A percentile compares a stretch with the other conserved stretches of the same genome.
These are phyloP conservation scores for Orientallactaga bullata DNA, from an alignment of 2,113 vertebrate genomes.

Conservation along the genomic window DNA sequence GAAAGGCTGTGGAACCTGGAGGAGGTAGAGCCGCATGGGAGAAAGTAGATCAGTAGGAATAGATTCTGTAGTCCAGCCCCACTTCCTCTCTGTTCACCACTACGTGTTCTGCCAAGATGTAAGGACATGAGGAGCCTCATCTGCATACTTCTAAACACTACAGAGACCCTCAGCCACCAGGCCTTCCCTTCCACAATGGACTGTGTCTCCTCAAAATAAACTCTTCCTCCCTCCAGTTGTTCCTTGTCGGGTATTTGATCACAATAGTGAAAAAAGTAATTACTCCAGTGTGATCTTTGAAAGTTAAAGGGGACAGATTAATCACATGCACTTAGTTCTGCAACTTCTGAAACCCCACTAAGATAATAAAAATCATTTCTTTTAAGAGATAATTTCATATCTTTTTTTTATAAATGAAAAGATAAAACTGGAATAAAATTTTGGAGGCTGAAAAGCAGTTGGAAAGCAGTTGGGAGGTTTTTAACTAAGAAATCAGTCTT, in stretches of 20 bases:
- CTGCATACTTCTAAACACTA: too few relatives aligned
- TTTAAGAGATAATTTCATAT: constrained; percentile 1
- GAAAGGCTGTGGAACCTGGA: too few relatives aligned
- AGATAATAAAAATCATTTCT: constrained; percentile 14
- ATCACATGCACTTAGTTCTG: constrained; percentile 7
- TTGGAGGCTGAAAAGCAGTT: neutral
- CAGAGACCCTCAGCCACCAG: too few relatives aligned
- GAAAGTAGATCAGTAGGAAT: neutral
- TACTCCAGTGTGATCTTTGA: neutral
- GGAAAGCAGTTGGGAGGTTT: neutral
- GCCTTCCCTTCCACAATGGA: neutral
- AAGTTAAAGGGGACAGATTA: constrained; percentile 13
- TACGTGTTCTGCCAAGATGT: neutral
- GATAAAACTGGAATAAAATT: neutral
- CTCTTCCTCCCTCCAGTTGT: too few relatives aligned
- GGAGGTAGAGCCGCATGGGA: too few relatives aligned
- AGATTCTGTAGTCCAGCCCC: neutral
- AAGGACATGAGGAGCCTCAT: neutral
- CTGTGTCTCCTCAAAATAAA: neutral
- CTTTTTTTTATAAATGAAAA: constrained; percentile 15
- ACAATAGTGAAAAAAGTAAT: neutral
- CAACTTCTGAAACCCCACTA: neutral
- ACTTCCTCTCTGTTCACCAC: neutral
- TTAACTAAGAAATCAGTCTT: neutral
- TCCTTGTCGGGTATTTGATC: too few relatives aligned